A percentile compares a stretch with the other conserved stretches of the same genome.
These are phyloP conservation scores for Nymphalis io DNA, from an alignment of 1,140 invertebrate species.

Conservation along the genomic window DNA sequence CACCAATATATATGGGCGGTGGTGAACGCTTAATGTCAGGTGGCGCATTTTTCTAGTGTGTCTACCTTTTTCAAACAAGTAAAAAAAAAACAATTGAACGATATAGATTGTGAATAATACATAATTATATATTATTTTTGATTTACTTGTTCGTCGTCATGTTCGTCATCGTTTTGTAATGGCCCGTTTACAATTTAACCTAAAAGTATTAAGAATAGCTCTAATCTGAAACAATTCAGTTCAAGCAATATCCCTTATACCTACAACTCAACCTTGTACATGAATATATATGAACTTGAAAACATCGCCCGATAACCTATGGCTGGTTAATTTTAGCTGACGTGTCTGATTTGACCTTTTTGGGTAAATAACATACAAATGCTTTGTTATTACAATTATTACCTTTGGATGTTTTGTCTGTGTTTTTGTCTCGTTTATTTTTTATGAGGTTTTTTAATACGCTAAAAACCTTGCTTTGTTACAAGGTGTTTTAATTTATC, in stretches of 20 bases:
- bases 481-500: background rate
- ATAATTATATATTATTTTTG: no score
- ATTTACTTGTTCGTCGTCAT: no score
- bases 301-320: slow-evolving; percentile 14
- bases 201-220: background rate
- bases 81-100: no score
- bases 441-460: background rate
- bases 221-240: background rate
- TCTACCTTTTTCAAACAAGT: no score
- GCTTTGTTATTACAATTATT: background rate
- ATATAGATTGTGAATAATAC: no score
- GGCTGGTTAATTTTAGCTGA: slow-evolving; percentile 13
- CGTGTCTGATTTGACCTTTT: background rate
- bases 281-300: slow-evolving; percentile 19
- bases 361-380: slow-evolving; percentile 3
- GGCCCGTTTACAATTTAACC: background rate
- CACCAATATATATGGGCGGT: no score
- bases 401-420: no score
- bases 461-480: background rate
- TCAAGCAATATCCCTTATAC: slow-evolving; percentile 3
- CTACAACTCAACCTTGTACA: background rate
- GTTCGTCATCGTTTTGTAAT: background rate
- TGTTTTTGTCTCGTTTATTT: background rate
- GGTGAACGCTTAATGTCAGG: no score
- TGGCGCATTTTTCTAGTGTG: no score